A percentile compares a stretch with the other conserved stretches of the same genome.
Evolutionary conservation across 2,797 vertebrate species (phyloP).

Genomic region (Diplodus sargus): DNA sequence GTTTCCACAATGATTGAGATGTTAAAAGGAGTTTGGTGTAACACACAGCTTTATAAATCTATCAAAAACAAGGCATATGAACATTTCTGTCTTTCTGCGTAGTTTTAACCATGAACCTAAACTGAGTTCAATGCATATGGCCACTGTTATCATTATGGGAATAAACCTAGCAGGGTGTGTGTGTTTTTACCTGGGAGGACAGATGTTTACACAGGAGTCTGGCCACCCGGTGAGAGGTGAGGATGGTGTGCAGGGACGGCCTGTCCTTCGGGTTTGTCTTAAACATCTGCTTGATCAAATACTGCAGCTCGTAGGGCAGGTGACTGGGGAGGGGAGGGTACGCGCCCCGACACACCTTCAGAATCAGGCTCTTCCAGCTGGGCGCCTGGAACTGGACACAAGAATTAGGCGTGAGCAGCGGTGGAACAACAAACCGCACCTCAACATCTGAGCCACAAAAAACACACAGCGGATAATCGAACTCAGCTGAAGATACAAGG

Average conservation of each 20-base stretch:
- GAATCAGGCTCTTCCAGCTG: conserved; percentile 95
- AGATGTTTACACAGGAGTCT: conserved; percentile 82
- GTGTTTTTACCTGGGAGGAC: conserved; percentile 83
- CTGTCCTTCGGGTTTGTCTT: conserved; percentile 90
- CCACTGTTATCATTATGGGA: no score
- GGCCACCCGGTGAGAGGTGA: conserved; percentile 85
- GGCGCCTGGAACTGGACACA: conserved; percentile 91
- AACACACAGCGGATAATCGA: conserved; percentile 42
- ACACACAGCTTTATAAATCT: no score
- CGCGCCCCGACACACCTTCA: conserved; percentile 93
- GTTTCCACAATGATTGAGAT: no score
- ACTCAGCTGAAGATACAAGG: conserved; percentile 30
- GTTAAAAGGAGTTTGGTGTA: no score
- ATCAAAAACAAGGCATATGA: no score
- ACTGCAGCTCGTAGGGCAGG: conserved; percentile 91
- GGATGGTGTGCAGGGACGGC: conserved; percentile 91
- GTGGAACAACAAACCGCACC: conserved; percentile 19
- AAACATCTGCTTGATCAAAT: conserved; percentile 93
- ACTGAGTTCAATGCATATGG: no score
- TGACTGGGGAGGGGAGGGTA: conserved; percentile 88
- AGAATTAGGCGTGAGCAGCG: conserved; percentile 29
- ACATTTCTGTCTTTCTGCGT: no score
- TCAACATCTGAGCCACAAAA: conserved; percentile 31
- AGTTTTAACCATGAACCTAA: no score
- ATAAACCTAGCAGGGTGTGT: neutral